Evolutionary conservation across 2,113 vertebrate species (phyloP), one percentile per base, ranked within the genome.

Genomic region (Eptesicus fuscus): DNA sequence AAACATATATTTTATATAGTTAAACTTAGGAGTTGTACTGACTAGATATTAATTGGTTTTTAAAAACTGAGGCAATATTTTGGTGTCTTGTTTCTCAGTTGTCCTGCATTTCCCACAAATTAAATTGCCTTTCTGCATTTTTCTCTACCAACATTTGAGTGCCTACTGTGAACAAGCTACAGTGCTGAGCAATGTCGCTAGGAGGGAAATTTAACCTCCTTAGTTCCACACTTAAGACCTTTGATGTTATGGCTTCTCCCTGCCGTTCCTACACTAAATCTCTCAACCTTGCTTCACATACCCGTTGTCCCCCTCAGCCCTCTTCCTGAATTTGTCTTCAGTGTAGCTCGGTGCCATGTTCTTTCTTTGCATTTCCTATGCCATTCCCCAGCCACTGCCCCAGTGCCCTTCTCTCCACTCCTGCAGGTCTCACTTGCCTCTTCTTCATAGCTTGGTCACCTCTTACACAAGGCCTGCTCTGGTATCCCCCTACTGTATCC

Each of bases 1-100:
- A 67, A 76, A 82, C 47, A 85, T 61, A 70, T 79, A 65, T 80
- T 94, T 93, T 59, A 90, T 35, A 70, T 59, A 82, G 49, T 86
- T 63, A 35, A 94, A 56, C 25, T 86, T 77, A 44, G 42, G 53
- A 59, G 32, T 80, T 53, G 70, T 85, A 49, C n/a, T 84, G 82
- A 30, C 65, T 87, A 53, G 56, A 20, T 80, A 84, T 18, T 63
- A 73, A 40, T 28, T 84, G 91, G 49, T 40, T 23, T 30, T 30
- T 79, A 83, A 56, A 88, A 80, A 40, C 9, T 4, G 25, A 83
- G 18, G 47, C 1, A n/a, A 7, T 37, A 18, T 73, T n/a, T 32
- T 37, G 30, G 25, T 32, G 5, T 85, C 42, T 56, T 70, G 53
- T 82, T 47, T 92, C 49, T 49, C 13, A 10, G 7, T 76, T 67